These are phyloP conservation scores for Epinephelus lanceolatus DNA, from an alignment of 2,113 vertebrate species.

Conservation along the genomic window DNA sequence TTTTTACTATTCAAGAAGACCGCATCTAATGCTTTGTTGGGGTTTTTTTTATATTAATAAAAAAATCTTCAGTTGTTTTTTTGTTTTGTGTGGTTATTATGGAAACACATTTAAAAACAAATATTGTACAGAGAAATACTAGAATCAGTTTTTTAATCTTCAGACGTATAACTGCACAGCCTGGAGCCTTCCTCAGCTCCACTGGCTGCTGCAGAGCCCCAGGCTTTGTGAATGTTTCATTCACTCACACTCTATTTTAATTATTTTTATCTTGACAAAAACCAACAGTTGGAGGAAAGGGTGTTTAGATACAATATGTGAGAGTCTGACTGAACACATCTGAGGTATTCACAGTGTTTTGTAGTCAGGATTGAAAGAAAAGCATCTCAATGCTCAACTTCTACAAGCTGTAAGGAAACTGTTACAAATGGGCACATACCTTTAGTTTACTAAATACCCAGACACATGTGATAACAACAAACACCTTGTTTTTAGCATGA, in stretches of 20 bases:
- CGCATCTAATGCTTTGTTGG: not conserved
- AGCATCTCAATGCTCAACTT: not conserved
- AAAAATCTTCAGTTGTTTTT: not conserved
- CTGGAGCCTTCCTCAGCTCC: not conserved
- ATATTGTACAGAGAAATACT: not conserved
- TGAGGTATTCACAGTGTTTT: not conserved
- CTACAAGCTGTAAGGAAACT: not conserved
- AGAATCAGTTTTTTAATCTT: too few species aligned
- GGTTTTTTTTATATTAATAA: too few species aligned
- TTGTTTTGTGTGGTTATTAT: not conserved
- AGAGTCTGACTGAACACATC: slow-evolving; percentile 19
- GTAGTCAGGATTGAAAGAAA: not conserved
- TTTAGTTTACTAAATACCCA: not conserved
- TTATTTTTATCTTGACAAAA: slow-evolving; percentile 32
- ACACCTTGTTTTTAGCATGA: too few species aligned
- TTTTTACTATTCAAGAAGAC: not conserved
- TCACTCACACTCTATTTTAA: slow-evolving; percentile 38
- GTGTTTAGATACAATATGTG: not conserved
- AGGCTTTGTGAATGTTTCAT: slow-evolving; percentile 26
- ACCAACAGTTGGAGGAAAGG: not conserved
- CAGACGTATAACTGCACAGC: not conserved
- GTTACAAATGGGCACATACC: not conserved
- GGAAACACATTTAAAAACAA: not conserved
- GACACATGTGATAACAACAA: not conserved
- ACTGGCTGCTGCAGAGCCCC: not conserved